Evolutionary conservation across 1,140 invertebrate species (phyloP).

Genomic region (Leptonema lineaticorne): DNA sequence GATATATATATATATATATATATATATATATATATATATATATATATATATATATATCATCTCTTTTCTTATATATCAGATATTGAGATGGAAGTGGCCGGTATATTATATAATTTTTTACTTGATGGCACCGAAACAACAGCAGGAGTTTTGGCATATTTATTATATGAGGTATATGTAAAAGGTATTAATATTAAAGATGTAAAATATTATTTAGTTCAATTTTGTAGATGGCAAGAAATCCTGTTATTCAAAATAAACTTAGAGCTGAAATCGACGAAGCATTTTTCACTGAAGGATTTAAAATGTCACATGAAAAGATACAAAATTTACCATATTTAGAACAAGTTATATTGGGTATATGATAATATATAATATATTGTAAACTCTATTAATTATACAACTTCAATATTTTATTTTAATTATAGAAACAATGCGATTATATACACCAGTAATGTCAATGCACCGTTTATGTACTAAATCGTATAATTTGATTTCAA

Average conservation of each 20-base stretch:
- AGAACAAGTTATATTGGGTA: constrained; percentile 27
- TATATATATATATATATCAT: too few species aligned
- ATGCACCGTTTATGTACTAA: constrained; percentile 22
- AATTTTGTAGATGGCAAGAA: constrained; percentile 8
- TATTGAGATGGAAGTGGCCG: constrained; percentile 8
- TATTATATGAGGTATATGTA: constrained; percentile 6
- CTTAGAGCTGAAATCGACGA: constrained; percentile 8
- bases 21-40: too few species aligned
- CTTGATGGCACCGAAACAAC: constrained; percentile 23
- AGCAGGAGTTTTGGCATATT: background rate
- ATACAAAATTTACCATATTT: constrained; percentile 23
- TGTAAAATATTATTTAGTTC: background rate
- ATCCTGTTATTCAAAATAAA: constrained; percentile 21
- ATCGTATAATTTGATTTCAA: background rate
- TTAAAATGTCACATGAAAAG: constrained; percentile 5
- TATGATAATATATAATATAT: background rate
- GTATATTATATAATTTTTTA: constrained; percentile 15
- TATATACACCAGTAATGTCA: constrained; percentile 19
- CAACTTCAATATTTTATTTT: background rate
- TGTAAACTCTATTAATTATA: background rate
- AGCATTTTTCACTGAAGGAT: background rate
- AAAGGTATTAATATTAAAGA: background rate
- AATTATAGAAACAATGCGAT: constrained; percentile 23
- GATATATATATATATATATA: too few species aligned
- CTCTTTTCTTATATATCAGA: constrained; percentile 3